Evolutionary conservation across 2,113 vertebrate species (phyloP).

Genomic region (Guaruba guarouba): DNA sequence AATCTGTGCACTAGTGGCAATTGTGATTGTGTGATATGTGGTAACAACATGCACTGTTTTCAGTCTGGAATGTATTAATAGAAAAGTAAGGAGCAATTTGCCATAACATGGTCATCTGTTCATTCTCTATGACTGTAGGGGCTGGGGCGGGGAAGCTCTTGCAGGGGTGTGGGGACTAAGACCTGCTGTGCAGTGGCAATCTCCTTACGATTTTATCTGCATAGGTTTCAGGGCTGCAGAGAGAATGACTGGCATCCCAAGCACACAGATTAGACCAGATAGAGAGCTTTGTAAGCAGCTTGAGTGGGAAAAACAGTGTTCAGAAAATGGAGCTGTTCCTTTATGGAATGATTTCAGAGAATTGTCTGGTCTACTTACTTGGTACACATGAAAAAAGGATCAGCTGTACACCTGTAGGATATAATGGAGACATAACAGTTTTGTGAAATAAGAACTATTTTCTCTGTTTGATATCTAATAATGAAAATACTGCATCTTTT

Average conservation of each 20-base stretch:
- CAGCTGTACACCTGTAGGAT: not conserved
- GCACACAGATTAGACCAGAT: not conserved
- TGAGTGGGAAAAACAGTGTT: not conserved
- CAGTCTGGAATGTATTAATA: not conserved
- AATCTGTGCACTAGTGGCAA: not conserved
- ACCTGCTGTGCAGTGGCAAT: not conserved
- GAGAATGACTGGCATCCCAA: not conserved
- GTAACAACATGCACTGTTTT: not conserved
- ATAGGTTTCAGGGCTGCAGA: not conserved
- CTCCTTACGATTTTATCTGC: not conserved
- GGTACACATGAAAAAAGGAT: not conserved
- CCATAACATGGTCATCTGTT: rapidly evolving
- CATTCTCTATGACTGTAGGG: not conserved
- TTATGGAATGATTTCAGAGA: slow-evolving; percentile 8
- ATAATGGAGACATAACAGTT: not conserved
- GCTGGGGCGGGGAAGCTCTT: not conserved
- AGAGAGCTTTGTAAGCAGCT: not conserved
- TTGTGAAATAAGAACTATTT: slow-evolving; percentile 3
- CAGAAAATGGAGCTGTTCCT: not conserved
- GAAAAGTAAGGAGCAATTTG: not conserved
- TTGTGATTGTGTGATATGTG: not conserved
- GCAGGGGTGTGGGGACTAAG: not conserved
- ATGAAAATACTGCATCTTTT: not conserved
- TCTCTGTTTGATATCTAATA: slow-evolving; percentile 22
- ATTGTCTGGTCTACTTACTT: not conserved